Base-by-base conservation (phyloP, 2,888 invertebrate genomes). In the Trilocha varians region DNA sequence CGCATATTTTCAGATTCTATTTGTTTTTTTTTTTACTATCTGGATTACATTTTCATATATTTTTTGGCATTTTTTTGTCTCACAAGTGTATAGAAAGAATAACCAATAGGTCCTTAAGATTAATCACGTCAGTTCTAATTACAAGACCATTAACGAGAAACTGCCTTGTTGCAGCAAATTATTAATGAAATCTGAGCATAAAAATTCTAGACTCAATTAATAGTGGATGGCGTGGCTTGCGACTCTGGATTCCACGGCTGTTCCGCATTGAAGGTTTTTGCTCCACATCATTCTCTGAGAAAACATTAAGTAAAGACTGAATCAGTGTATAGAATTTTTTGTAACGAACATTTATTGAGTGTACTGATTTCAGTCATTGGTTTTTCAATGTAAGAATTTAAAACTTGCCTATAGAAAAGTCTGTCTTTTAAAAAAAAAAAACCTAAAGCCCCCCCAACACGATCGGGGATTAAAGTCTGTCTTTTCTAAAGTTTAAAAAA, bases 221-320 rank as follows among this genome's bases (percentile, higher is more conserved):
- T 68, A 70, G 62, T 66, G 65, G 65, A 70, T 72, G 67, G 59
- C 61, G 67, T 63, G 55, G 65, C 72, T 70, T 65, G 74, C 70
- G 69, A 67, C 57, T 62, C 63, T 45, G 70, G 67, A 76, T 74
- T 73, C 73, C 70, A 59, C 58, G 52, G 55, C 34, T 14, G 38
- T 79, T 79, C 77, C 78, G 78, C 77, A 76, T 79, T 68, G 62
- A 59, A 44, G 39, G 64, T 72, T 74, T 74, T 73, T 70, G 48
- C 65, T 55, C 48, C 34, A 15, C 38, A 14, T 38, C 15, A 25
- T 25, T 25, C 25, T 25, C 6, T 25, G 11, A 3, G 25, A 25
- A 25, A 25, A 25, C 25, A 25, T 11, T 11, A 11, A 11, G 6
- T 6, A 5, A 25, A 11, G 25, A 25, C 25, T 25, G 2, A 5